These are phyloP conservation scores for Drepana arcuata DNA, from an alignment of 1,140 invertebrate genomes.

Conservation along the genomic window DNA sequence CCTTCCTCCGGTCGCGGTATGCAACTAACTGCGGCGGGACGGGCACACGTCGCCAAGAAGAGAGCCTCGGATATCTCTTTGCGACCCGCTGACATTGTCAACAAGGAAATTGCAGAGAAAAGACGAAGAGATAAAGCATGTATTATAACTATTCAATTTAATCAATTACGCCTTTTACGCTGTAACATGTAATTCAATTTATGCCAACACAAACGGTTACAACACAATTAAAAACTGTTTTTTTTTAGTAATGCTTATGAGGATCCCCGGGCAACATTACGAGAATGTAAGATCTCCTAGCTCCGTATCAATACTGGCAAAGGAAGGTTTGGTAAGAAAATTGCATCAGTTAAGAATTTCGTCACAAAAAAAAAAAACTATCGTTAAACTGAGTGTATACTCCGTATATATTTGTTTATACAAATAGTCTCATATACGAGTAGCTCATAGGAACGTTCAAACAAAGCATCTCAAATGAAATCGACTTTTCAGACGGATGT, in stretches of 20 bases:
- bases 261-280: slow-evolving; percentile 63
- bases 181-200: no score
- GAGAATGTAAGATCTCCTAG: slow-evolving; percentile 60
- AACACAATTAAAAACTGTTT: not conserved
- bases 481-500: slow-evolving; percentile 68
- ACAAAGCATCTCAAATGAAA: no score
- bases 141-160: slow-evolving; percentile 21
- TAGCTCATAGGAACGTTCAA: no score
- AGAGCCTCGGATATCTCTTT: slow-evolving; percentile 33
- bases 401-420: no score
- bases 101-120: slow-evolving; percentile 57
- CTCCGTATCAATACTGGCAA: slow-evolving; percentile 50
- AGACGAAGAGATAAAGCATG: slow-evolving; percentile 50
- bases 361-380: no score
- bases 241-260: slow-evolving; percentile 60
- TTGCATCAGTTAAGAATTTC: no score
- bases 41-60: slow-evolving; percentile 42
- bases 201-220: no score
- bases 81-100: slow-evolving; percentile 40
- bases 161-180: not conserved
- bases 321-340: slow-evolving; percentile 52
- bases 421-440: no score
- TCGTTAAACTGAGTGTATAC: no score
- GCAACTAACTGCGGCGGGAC: slow-evolving; percentile 46
- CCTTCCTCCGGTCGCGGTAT: slow-evolving; percentile 30